A percentile compares a stretch with the other conserved stretches of the same genome.
Conservation (phyloP, 1,140 invertebrate species). For the Cydia amplana region DNA sequence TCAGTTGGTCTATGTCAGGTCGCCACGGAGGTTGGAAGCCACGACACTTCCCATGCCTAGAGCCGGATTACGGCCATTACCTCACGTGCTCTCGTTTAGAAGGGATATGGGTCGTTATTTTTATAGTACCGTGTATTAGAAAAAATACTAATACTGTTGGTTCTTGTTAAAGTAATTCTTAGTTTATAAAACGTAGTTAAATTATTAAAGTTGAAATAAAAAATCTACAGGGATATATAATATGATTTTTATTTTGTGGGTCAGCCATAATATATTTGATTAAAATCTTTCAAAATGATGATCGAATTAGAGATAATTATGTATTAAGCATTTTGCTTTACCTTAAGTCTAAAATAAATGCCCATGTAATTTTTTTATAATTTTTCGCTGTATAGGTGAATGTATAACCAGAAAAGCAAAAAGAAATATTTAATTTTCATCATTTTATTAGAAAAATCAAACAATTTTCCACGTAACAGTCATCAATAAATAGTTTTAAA, state of each 20-base stretch:
- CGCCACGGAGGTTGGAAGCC: too few species aligned
- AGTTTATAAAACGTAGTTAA: too few species aligned
- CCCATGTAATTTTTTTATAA: background rate
- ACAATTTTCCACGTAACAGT: background rate
- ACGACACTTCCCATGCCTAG: slow-evolving; percentile 11
- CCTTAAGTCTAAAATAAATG: background rate
- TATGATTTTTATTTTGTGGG: too few species aligned
- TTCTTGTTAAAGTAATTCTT: too few species aligned
- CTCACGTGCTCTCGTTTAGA: background rate
- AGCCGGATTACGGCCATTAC: background rate
- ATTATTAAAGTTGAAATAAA: too few species aligned
- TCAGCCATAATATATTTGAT: too few species aligned
- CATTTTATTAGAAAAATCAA: slow-evolving; percentile 9
- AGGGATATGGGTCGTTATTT: background rate
- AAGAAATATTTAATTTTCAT: background rate
- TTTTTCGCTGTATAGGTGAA: background rate
- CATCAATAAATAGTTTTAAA: slow-evolving; percentile 26
- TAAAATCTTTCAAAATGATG: too few species aligned
- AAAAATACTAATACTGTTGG: background rate
- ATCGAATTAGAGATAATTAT: too few species aligned
- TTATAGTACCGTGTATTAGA: background rate
- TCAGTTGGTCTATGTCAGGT: too few species aligned
- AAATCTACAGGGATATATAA: too few species aligned
- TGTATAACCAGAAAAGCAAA: slow-evolving; percentile 21
- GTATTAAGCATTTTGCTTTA: background rate